A percentile compares a stretch with the other conserved stretches of the same genome.
phyloP scores from a whole-genome alignment of 2,888 invertebrate species.

The Tetragnatha montana region DNA sequence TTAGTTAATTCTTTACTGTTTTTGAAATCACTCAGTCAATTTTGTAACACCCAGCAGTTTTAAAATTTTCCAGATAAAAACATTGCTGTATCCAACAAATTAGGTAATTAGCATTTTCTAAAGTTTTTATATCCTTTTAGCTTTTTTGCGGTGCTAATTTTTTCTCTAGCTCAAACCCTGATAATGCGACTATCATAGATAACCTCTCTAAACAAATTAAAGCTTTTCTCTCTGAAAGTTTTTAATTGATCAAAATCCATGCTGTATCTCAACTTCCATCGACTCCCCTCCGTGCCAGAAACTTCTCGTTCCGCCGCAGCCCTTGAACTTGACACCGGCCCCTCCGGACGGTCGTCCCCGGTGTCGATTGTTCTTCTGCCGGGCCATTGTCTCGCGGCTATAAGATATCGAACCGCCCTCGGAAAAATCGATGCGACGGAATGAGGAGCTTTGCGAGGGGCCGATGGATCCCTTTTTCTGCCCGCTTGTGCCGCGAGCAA shows the following conservation, averaged over 20 bases:
- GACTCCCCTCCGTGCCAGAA: no score
- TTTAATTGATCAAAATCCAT: no score
- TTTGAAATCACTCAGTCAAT: no score
- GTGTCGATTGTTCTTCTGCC: slow-evolving; percentile 32
- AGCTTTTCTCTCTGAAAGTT: no score
- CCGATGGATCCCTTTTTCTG: slow-evolving; percentile 1
- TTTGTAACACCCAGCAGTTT: no score
- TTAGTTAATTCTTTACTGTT: no score
- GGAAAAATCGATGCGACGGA: slow-evolving; percentile 41
- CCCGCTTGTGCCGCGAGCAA: background rate
- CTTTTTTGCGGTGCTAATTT: background rate
- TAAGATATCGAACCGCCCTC: slow-evolving; percentile 62
- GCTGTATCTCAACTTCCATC: no score
- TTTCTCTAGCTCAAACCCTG: background rate
- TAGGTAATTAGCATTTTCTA: no score
- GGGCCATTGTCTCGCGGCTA: slow-evolving; percentile 64
- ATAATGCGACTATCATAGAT: background rate
- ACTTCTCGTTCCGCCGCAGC: background rate
- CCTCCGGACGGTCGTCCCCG: slow-evolving; percentile 28
- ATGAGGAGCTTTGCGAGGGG: slow-evolving; percentile 22
- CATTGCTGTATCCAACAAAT: no score
- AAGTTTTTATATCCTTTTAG: no score
- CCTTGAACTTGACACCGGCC: background rate
- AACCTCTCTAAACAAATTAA: no score
- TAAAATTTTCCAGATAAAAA: no score